Evolutionary conservation across 2,797 vertebrate species (phyloP), one percentile per base, ranked within the genome.

Genomic region (Enteromius argenteus): DNA sequence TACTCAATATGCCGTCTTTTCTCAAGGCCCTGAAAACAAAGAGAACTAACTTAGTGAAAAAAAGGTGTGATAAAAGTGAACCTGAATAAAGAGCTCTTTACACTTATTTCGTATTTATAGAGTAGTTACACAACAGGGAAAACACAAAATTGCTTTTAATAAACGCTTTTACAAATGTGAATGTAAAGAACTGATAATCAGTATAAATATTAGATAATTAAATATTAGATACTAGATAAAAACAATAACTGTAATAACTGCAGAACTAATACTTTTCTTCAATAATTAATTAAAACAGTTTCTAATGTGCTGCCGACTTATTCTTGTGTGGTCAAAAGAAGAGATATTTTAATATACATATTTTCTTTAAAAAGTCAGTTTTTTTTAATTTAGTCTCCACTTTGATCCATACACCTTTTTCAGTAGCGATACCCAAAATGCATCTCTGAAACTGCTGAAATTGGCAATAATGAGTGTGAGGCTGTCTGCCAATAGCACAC

Each of bases 371-470:
- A 32, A 3, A 3, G 14, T 64, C 88, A 87, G 80, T 84, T 91
- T 69, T 86, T 75, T 77, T 39, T 9, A 2, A 39, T 14, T 76
- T 68, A 68, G 79, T 89, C 86, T 91, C 91, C 90, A 82, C 80
- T 86, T 90, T 87, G 75, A 92, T 93, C 91, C 88, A 92, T 94
- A 90, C 84, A 74, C 87, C 75, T 42, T 89, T 90, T 94, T 90
- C 92, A 90, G 87, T 91, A 88, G 87, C 89, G 84, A 85, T 91
- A 94, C 94, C 95, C 94, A 95, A 95, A 94, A 95, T 90, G 89
- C 87, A 91, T 83, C 0, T 15, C 86, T 78, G 85, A 88, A 87
- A 83, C 73, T 77, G 30, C 69, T 64, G 27, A 84, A 91, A 88
- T 90, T 94, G 94, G 92, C 94, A 94, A 95, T 95, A 95, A 91